Base-by-base conservation (phyloP, 2,888 invertebrate species). In the Oxyscelio sp. region DNA sequence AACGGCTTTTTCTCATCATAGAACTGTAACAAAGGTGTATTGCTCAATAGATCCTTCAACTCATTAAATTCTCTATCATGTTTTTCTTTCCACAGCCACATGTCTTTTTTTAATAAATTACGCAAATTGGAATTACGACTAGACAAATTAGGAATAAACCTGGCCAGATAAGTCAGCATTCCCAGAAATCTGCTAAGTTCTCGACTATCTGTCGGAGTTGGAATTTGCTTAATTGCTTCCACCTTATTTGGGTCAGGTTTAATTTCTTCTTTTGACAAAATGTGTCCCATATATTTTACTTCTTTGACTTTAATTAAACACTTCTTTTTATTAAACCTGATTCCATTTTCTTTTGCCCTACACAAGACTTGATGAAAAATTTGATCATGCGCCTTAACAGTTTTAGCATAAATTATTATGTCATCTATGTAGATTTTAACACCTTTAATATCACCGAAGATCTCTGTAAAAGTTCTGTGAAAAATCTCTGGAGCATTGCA, bases 401-500 rank as follows among this genome's bases (percentile, higher is more conserved):
- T 86, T 24, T 4, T 52, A 21, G 50, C 50, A 21, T 21, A 52
- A 8, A 52, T 79, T 21, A 91, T 61, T 4, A 91, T 74, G 80
- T 91, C 90, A 80, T 91, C 90, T 48, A 90, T 85, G 71, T 89
- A 88, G 2, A 85, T 80, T 50, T 81, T 85, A 13, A 88, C 87
- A 13, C 88, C 89, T 56, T 82, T 61, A 6, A 90, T 59, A 34
- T 83, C 84, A 8, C 59, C 77, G 59, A 90, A 90, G 22, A 89
- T 85, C 52, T 88, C 61, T 15, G 81, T 56, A 63, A 88, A 81
- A 19, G 34, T 40, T 40, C 84, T 61, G 31, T 89, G 90, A 86
- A 89, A 92, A 0, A 90, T 79, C 86, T 92, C 90, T 59, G 90
- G 83, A 5, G 89, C 87, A 59, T 83, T 81, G 9, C 74, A 71